A percentile compares a stretch with the other conserved stretches of the same genome.
These are phyloP conservation scores for Stenurella melanura DNA, from an alignment of 2,888 invertebrate genomes.

Conservation along the genomic window DNA sequence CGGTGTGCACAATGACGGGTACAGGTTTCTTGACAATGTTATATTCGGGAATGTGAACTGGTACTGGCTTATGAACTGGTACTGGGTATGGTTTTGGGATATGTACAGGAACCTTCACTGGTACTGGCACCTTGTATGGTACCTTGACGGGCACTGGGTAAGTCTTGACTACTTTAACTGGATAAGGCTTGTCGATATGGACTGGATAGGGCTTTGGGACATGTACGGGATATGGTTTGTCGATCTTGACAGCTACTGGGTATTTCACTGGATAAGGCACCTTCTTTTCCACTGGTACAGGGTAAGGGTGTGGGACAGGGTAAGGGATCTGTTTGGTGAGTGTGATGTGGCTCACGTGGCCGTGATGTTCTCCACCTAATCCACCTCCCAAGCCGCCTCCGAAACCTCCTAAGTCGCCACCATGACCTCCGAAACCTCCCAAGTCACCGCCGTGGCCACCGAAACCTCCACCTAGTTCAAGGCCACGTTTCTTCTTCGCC, in stretches of 20 bases:
- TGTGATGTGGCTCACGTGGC: slow-evolving; percentile 76
- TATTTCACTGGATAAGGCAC: slow-evolving; percentile 78
- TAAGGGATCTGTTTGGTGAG: slow-evolving; percentile 79
- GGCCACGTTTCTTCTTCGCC: slow-evolving; percentile 62
- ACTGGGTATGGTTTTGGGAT: slow-evolving; percentile 66
- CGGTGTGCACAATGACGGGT: slow-evolving; percentile 68
- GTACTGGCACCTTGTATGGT: slow-evolving; percentile 69
- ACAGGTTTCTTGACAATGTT: slow-evolving; percentile 76
- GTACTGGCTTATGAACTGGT: slow-evolving; percentile 73
- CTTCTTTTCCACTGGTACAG: slow-evolving; percentile 82
- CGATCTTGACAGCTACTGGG: slow-evolving; percentile 75
- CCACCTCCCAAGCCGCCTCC: slow-evolving; percentile 48
- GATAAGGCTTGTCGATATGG: slow-evolving; percentile 74
- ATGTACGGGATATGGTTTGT: slow-evolving; percentile 79
- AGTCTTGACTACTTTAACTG: slow-evolving; percentile 74
- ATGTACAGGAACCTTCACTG: slow-evolving; percentile 65
- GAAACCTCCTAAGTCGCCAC: neutral
- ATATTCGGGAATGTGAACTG: slow-evolving; percentile 73
- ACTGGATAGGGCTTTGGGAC: slow-evolving; percentile 80
- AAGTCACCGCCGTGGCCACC: slow-evolving; percentile 50
- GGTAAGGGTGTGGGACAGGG: slow-evolving; percentile 75
- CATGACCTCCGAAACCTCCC: slow-evolving; percentile 49
- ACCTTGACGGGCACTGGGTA: slow-evolving; percentile 69
- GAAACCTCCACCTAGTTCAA: slow-evolving; percentile 46
- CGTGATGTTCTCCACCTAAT: slow-evolving; percentile 57